Conservation (phyloP, 2,797 vertebrate genomes). For the Halcyon chelicuti region DNA sequence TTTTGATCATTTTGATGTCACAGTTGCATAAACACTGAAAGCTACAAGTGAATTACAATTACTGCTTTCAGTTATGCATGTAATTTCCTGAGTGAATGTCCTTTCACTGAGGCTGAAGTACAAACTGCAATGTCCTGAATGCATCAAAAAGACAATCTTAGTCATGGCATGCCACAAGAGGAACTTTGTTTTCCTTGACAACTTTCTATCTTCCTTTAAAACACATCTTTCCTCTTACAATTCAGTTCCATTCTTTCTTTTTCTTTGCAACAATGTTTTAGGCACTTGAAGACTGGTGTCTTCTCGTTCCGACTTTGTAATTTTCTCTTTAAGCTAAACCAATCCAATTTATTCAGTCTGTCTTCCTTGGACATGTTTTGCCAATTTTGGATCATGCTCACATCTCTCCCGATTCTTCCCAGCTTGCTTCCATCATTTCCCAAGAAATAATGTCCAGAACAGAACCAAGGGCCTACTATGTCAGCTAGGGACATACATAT, state of each 20-base stretch:
- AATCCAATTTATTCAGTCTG: not conserved
- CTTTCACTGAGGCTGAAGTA: not conserved
- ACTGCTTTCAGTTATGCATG: not conserved
- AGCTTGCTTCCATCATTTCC: not conserved
- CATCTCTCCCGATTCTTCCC: not conserved
- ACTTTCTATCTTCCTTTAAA: not conserved
- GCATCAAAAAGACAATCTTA: not conserved
- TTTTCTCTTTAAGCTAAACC: not conserved
- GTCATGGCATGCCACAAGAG: not conserved
- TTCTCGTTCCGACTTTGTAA: not conserved
- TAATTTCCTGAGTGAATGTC: slow-evolving; percentile 8
- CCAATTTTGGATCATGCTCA: not conserved
- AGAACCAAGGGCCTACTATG: not conserved
- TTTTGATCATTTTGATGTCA: not conserved
- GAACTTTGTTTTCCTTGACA: not conserved
- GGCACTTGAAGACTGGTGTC: not conserved
- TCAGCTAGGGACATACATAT: not conserved
- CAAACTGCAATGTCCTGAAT: not conserved
- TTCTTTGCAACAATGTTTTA: not conserved
- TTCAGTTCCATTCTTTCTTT: not conserved
- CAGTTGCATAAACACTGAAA: not conserved
- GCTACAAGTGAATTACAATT: not conserved
- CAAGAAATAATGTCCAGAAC: not conserved
- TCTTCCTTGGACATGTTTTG: not conserved
- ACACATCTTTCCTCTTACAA: not conserved